Percentiles rank a stretch among this genome's conserved stretches.
These are phyloP conservation scores for Toxostoma redivivum DNA, from an alignment of 2,113 vertebrate genomes.

Conservation along the genomic window DNA sequence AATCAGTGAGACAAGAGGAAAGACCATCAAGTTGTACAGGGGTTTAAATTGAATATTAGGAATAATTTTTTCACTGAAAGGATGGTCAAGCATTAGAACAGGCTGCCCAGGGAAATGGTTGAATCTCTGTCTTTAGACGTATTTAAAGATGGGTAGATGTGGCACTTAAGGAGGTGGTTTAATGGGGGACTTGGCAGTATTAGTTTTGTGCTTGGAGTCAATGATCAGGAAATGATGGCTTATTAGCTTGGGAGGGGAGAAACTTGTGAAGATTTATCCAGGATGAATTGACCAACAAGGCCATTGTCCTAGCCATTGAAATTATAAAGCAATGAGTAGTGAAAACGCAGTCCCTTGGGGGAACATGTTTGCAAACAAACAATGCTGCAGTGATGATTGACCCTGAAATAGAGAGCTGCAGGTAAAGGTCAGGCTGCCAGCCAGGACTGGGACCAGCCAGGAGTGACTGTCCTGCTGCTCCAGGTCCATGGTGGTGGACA, in stretches of 20 bases:
- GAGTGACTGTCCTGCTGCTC: not conserved
- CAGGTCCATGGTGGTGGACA: not conserved
- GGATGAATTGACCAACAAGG: not conserved
- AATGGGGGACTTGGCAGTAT: not conserved
- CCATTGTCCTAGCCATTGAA: not conserved
- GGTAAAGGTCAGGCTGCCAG: not conserved
- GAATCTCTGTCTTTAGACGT: not conserved
- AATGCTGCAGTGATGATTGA: not conserved
- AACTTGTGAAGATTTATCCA: not conserved
- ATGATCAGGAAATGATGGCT: not conserved
- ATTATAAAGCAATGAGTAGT: not conserved
- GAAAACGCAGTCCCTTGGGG: not conserved
- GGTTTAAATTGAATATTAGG: not conserved
- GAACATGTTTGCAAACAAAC: not conserved
- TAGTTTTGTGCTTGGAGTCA: not conserved
- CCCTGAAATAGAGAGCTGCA: not conserved
- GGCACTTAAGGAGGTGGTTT: not conserved
- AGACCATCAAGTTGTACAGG: not conserved
- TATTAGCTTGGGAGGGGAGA: not conserved
- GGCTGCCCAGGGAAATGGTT: not conserved
- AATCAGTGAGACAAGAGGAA: not conserved
- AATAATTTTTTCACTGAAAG: not conserved
- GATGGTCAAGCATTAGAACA: not conserved
- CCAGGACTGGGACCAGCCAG: not conserved
- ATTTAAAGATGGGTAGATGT: not conserved